Conservation (phyloP, 2,797 vertebrate species). For the Neosilurus mollespiculum region DNA sequence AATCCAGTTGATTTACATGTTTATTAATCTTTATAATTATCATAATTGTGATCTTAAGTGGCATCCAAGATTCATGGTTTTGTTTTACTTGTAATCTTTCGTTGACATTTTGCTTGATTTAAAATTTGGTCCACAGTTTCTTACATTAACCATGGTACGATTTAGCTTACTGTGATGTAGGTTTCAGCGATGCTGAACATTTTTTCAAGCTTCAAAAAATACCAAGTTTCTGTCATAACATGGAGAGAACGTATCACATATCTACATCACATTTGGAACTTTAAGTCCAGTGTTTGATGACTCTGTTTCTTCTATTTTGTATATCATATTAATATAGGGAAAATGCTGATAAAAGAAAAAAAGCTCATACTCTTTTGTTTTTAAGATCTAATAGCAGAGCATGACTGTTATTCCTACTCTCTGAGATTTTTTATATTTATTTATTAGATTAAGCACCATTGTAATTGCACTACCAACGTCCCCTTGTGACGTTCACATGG, state of each 20-base stretch:
- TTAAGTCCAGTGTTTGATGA: not conserved
- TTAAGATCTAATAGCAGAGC: not conserved
- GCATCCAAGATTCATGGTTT: not conserved
- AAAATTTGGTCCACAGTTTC: not conserved
- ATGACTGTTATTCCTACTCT: not conserved
- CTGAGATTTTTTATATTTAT: not conserved
- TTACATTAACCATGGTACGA: not conserved
- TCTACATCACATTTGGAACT: not conserved
- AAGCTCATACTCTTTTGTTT: not conserved
- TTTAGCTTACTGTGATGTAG: not conserved
- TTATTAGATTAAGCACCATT: not conserved
- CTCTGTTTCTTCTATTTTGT: not conserved
- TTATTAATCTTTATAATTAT: not conserved
- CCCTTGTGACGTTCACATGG: not conserved
- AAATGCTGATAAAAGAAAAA: not conserved
- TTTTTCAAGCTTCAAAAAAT: not conserved
- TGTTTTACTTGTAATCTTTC: not conserved
- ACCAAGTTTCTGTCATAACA: not conserved
- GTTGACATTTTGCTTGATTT: not conserved
- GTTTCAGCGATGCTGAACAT: not conserved
- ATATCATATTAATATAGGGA: not conserved
- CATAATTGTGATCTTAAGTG: not conserved
- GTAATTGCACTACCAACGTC: not conserved
- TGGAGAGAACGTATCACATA: not conserved
- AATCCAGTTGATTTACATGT: not conserved